Evolutionary conservation across 2,113 vertebrate genomes (phyloP).

Genomic region (Bubo bubo): DNA sequence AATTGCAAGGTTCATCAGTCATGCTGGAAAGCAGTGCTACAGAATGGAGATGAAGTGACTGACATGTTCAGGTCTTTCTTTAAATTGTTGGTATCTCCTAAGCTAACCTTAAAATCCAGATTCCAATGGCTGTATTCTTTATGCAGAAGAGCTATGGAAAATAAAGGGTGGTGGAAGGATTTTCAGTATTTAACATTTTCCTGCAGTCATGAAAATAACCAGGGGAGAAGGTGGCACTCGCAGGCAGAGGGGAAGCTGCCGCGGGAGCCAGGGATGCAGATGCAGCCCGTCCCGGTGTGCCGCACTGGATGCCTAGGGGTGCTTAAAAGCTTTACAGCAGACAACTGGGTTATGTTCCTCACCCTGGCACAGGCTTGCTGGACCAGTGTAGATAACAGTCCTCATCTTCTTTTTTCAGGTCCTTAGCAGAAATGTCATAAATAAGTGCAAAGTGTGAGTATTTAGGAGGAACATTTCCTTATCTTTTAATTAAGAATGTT

Average conservation of each 20-base stretch:
- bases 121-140: background rate
- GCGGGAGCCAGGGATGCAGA: background rate
- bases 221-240: accelerated
- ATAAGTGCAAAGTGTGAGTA: slow-evolving; percentile 3
- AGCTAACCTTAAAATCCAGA: background rate
- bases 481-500: slow-evolving; percentile 57
- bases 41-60: background rate
- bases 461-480: slow-evolving; percentile 36
- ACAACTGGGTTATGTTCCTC: background rate
- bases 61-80: background rate
- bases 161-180: background rate
- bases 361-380: background rate
- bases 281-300: accelerated
- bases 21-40: background rate
- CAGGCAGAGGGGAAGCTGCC: background rate
- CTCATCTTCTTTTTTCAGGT: background rate
- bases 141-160: background rate
- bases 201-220: background rate
- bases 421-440: slow-evolving; percentile 10
- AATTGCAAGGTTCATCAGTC: background rate
- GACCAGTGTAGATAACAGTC: background rate
- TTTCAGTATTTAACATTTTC: background rate
- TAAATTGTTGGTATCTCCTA: background rate
- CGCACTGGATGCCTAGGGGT: accelerated
- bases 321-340: background rate